Evolutionary conservation across 2,888 invertebrate genomes (phyloP).

Genomic region (Ceraclea dissimilis): DNA sequence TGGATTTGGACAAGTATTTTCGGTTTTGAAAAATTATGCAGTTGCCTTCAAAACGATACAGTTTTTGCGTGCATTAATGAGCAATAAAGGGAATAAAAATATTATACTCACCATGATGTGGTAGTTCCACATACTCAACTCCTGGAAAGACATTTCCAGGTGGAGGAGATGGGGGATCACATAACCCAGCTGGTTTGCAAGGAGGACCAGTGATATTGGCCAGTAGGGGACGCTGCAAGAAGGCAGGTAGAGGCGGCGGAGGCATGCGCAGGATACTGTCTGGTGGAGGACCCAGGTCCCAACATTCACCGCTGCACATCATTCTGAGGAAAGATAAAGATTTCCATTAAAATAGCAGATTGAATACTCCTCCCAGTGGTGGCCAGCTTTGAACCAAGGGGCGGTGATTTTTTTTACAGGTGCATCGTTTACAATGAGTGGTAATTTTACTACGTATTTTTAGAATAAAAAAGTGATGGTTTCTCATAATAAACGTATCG

Average conservation of each 20-base stretch:
- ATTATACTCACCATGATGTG: slow-evolving; percentile 52
- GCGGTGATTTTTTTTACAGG: not conserved
- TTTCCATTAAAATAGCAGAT: not conserved
- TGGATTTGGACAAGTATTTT: too few species aligned
- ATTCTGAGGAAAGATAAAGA: slow-evolving; percentile 31
- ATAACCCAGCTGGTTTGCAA: slow-evolving; percentile 56
- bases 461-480: too few species aligned
- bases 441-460: not conserved
- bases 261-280: slow-evolving; percentile 77
- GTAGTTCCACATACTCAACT: slow-evolving; percentile 73
- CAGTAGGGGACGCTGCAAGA: slow-evolving; percentile 49
- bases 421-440: not conserved
- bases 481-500: too few species aligned
- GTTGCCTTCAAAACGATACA: not conserved
- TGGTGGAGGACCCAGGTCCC: slow-evolving; percentile 67
- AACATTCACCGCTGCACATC: slow-evolving; percentile 54
- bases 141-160: slow-evolving; percentile 51
- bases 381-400: slow-evolving; percentile 4
- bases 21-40: too few species aligned
- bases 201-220: slow-evolving; percentile 50
- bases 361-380: slow-evolving; percentile 23
- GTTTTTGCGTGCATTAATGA: too few species aligned
- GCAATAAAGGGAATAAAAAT: too few species aligned
- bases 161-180: slow-evolving; percentile 52
- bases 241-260: slow-evolving; percentile 76